Base-by-base conservation (phyloP, 2,797 vertebrate species). In the Spatula versicolor region DNA sequence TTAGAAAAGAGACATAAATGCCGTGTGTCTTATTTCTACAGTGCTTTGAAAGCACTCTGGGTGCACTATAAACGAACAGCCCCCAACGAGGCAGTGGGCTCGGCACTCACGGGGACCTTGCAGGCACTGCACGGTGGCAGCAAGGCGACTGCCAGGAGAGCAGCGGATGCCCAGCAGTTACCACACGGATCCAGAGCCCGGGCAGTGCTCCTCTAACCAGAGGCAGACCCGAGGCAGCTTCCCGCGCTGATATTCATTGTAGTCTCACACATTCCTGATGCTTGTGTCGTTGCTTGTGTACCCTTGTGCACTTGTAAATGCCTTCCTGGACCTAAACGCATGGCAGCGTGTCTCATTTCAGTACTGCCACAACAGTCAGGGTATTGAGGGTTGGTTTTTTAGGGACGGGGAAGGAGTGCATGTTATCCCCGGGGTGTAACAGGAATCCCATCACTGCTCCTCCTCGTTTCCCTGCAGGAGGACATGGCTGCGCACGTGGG, bases 401-500 rank as follows among this genome's bases (percentile, higher is more conserved):
- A 80, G 66, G 55, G 50, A 25, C 28, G 16, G 81, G 66, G 60
- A 43, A 50, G 72, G 37, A 22, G 33, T 0, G 15, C 6, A 2
- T 2, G 0, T 25, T 43, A 2, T 6, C 19, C 55, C 19, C 45
- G 48, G 41, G 91, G 9, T 3, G 20, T 30, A 13, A n/a, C 0
- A 2, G 62, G 82, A 54, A 41, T 45, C 1, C 0, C 12, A 30
- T 64, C 6, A 37, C 81, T 52, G 5, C 18, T 79, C 16, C 89
- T 88, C 13, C 79, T 93, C 68, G 62, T 54, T 91, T 78, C 43
- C 2, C 31, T 97, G 39, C 79, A 99, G 99, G 99, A 99, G 98
- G 99, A 99, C 97, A 99, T 99, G 99, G 99, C 99, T 0, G 98
- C 99, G 25, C 99, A 99, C 0, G 99, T 99, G 2, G 99, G 99